Conservation (phyloP, 2,113 vertebrate genomes). For the Cricetomys ansorgei region DNA sequence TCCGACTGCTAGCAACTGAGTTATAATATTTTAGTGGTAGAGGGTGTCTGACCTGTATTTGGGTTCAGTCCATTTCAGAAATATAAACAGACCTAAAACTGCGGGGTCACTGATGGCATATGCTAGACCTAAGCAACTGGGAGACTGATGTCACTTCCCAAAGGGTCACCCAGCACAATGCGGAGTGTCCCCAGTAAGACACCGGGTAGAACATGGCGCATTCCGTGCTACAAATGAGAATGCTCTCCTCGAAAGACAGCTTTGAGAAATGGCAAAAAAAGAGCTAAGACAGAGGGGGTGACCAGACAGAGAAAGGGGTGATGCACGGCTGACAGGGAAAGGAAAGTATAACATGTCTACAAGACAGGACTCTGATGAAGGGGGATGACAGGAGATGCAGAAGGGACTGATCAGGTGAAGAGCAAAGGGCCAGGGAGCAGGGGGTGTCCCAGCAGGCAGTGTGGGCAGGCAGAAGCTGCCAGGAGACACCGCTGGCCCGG, state of each 20-base stretch:
- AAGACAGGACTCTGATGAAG: neutral
- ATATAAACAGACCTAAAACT: neutral
- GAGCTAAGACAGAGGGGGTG: no score
- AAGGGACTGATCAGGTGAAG: no score
- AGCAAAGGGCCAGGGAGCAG: neutral
- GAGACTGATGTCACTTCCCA: neutral
- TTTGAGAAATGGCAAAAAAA: neutral
- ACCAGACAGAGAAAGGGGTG: neutral
- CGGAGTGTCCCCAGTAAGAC: neutral
- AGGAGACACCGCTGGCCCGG: rapidly evolving
- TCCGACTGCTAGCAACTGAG: neutral
- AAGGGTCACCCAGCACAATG: neutral
- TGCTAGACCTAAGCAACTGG: neutral
- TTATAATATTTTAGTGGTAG: neutral
- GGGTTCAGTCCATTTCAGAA: constrained; percentile 1
- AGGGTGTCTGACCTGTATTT: neutral
- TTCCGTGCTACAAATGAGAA: neutral
- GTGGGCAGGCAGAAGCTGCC: neutral
- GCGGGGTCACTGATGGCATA: neutral
- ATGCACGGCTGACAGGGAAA: no score
- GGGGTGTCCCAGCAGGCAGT: rapidly evolving
- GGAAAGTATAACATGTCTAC: neutral
- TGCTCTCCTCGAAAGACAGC: neutral
- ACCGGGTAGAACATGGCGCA: rapidly evolving
- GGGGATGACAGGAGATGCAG: neutral